Conservation (phyloP, 2,888 invertebrate genomes). For the Mythimna impura region DNA sequence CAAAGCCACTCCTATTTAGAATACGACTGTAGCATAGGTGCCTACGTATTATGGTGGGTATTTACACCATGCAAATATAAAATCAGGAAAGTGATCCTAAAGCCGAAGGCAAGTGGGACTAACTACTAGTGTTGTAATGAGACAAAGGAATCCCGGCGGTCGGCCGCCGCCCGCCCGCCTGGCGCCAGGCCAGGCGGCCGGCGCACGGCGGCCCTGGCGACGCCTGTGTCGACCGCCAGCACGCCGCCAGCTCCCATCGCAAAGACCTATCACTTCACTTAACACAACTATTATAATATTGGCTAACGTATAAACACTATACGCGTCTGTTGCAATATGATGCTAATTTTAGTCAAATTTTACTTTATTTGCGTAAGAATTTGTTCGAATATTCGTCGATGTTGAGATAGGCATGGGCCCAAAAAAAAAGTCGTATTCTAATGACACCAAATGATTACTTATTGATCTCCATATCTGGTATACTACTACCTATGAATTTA, state of each 20-base stretch:
- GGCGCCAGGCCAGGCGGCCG: constrained; percentile 90
- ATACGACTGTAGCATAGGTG: background rate
- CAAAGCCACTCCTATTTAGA: background rate
- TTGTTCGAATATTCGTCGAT: background rate
- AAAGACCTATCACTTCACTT: constrained; percentile 62
- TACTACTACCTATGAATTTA: background rate
- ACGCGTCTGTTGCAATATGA: constrained; percentile 17
- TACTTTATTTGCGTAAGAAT: background rate
- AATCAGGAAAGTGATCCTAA: constrained; percentile 41
- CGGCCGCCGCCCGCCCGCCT: constrained; percentile 89
- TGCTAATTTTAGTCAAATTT: constrained; percentile 16
- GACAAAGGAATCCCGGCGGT: constrained; percentile 90
- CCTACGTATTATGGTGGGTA: background rate
- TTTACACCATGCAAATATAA: constrained; percentile 22
- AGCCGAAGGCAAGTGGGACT: constrained; percentile 55
- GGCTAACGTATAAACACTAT: constrained; percentile 28
- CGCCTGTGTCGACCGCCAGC: constrained; percentile 86
- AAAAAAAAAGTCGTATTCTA: background rate
- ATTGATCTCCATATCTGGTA: background rate
- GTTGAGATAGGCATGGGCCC: background rate
- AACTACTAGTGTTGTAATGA: constrained; percentile 82
- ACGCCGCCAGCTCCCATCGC: constrained; percentile 77
- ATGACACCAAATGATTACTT: background rate
- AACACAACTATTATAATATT: constrained; percentile 41
- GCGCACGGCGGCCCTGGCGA: constrained; percentile 89